Conservation (phyloP, 2,888 invertebrate species). For the Nineta flava region DNA sequence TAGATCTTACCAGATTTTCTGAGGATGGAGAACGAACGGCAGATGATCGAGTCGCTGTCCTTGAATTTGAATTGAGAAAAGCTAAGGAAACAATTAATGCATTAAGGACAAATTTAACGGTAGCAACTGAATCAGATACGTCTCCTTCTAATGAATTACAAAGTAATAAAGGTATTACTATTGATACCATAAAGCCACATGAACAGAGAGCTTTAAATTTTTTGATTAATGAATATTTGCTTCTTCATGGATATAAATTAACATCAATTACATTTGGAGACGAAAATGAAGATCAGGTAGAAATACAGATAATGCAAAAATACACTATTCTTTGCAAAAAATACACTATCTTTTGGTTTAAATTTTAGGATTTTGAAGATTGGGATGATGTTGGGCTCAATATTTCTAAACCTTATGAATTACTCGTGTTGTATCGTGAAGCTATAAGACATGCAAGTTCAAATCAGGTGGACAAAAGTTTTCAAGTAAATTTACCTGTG, state of each 20-base stretch:
- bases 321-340: not conserved
- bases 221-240: slow-evolving; percentile 70
- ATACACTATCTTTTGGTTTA: not conserved
- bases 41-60: slow-evolving; percentile 63
- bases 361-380: slow-evolving; percentile 63
- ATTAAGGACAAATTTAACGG: slow-evolving; percentile 64
- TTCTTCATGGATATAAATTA: slow-evolving; percentile 64
- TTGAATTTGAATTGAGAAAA: slow-evolving; percentile 78
- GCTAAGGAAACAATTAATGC: slow-evolving; percentile 74
- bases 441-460: slow-evolving; percentile 30
- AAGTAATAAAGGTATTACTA: slow-evolving; percentile 14
- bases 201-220: slow-evolving; percentile 74
- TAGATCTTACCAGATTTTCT: slow-evolving; percentile 71
- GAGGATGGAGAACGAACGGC: slow-evolving; percentile 72
- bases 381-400: slow-evolving; percentile 87
- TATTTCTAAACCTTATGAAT: slow-evolving; percentile 61
- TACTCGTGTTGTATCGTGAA: slow-evolving; percentile 52
- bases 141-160: not conserved
- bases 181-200: slow-evolving; percentile 51
- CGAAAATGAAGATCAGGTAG: slow-evolving; percentile 75
- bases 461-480: slow-evolving; percentile 22
- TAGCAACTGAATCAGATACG: slow-evolving; percentile 43
- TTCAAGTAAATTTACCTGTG: slow-evolving; percentile 31
- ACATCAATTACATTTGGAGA: slow-evolving; percentile 83
- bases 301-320: slow-evolving; percentile 1